phyloP scores from a whole-genome alignment of 2,113 vertebrate genomes.

The Heptranchias perlo region DNA sequence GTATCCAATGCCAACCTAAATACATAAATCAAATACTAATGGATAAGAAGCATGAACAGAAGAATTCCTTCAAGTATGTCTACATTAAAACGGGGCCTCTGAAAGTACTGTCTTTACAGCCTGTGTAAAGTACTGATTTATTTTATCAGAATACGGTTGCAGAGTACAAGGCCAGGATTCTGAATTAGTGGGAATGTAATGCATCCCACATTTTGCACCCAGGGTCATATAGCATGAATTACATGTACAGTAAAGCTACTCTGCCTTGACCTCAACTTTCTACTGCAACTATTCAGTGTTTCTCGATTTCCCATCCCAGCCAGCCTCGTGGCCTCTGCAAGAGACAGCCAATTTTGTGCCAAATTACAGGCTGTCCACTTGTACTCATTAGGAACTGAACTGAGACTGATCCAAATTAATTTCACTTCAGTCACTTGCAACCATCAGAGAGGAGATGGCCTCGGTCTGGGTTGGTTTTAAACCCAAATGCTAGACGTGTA shows the following conservation, averaged over 20 bases:
- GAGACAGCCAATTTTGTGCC: not conserved
- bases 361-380: not conserved
- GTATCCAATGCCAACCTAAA: not conserved
- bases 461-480: not conserved
- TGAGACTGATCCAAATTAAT: not conserved
- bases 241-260: not conserved
- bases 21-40: conserved; percentile 1
- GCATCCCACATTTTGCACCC: not conserved
- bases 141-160: not conserved
- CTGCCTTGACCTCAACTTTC: not conserved
- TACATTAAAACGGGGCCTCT: not conserved
- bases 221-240: not conserved
- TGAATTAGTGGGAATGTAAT: not conserved
- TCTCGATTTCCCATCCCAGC: not conserved
- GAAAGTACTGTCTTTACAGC: not conserved
- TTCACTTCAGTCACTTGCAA: not conserved
- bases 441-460: not conserved
- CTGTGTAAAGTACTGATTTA: not conserved
- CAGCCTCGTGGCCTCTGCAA: too few species aligned
- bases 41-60: not conserved
- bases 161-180: not conserved
- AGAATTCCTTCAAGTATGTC: not conserved
- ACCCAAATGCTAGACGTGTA: not conserved
- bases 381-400: not conserved
- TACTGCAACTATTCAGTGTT: not conserved